Evolutionary conservation across 2,113 vertebrate species (phyloP).

Genomic region (Ammodytes dubius): DNA sequence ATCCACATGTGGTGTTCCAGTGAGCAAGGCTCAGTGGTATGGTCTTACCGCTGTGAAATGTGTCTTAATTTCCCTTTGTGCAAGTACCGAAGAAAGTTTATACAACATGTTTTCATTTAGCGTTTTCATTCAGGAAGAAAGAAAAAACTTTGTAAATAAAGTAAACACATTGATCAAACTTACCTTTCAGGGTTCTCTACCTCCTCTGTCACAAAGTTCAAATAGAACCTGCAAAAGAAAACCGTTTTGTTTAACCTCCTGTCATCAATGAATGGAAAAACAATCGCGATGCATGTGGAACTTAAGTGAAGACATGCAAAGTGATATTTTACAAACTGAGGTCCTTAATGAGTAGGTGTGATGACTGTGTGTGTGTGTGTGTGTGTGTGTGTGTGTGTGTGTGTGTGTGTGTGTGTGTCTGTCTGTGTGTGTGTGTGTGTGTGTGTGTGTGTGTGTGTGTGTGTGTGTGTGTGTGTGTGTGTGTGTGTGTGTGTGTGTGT

Average conservation of each 20-base stretch:
- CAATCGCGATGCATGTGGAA: not conserved
- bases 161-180: conserved; percentile 58
- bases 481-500: conserved; percentile 23
- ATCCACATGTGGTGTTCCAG: not conserved
- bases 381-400: not conserved
- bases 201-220: conserved; percentile 98
- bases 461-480: not conserved
- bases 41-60: too few species aligned
- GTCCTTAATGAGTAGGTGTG: not conserved
- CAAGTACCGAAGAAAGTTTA: not conserved
- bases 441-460: conserved; percentile 1
- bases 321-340: not conserved
- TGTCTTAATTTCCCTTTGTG: not conserved
- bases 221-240: conserved; percentile 91
- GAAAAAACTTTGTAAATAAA: not conserved
- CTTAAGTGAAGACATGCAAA: not conserved
- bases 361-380: too few species aligned
- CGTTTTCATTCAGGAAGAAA: not conserved
- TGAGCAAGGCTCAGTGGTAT: too few species aligned
- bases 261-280: not conserved
- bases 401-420: conserved; percentile 1
- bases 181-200: conserved; percentile 95
- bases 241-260: not conserved
- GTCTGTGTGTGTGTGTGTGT: not conserved
- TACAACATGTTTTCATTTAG: not conserved